Base-by-base conservation (phyloP, 2,113 vertebrate genomes). In the Nettapus auritus region DNA sequence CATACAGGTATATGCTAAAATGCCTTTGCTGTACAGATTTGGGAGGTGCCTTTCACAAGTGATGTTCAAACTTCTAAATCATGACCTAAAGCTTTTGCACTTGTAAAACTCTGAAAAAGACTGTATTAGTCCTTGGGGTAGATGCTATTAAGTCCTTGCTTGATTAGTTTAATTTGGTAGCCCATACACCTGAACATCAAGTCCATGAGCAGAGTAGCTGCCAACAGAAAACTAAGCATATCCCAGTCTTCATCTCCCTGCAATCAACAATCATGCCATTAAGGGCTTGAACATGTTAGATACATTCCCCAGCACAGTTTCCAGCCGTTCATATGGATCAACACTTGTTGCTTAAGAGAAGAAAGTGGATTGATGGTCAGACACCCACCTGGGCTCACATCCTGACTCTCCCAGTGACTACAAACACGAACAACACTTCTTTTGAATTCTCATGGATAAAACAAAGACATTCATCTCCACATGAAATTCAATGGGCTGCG, bases 271-370 rank as follows among this genome's bases (percentile, higher is more conserved):
- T 67, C 23, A 42, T 19, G 16, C 7, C 21, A 5, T 33, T 84
- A 22, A 78, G 82, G 14, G 62, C 1, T 8, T 19, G 2, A 82
- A 48, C 9, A 6, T 16, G 7, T 53, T 56, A 40, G 25, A 5
- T 25, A 34, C 36, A 8, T 76, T 46, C 82, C n/a, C 33, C 22
- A 76, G 21, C 1, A 74, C 8, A 31, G 28, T n/a, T 85, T 57
- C 5, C 34, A 69, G 14, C 69, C 19, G 13, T 60, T 85, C 21
- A 21, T 44, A 5, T 12, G 20, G 56, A 82, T 6, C 40, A 3
- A 0, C 23, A 33, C 29, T 48, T 8, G 5, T 11, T 78, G 14
- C 0, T 0, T 8, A 74, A 63, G 19, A 44, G 55, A 60, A 68
- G 31, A 19, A 19, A 48, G 46, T 48, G 46, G 46, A 48, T 48